Conservation (phyloP, 2,888 invertebrate genomes). For the Macrophya annulata region DNA sequence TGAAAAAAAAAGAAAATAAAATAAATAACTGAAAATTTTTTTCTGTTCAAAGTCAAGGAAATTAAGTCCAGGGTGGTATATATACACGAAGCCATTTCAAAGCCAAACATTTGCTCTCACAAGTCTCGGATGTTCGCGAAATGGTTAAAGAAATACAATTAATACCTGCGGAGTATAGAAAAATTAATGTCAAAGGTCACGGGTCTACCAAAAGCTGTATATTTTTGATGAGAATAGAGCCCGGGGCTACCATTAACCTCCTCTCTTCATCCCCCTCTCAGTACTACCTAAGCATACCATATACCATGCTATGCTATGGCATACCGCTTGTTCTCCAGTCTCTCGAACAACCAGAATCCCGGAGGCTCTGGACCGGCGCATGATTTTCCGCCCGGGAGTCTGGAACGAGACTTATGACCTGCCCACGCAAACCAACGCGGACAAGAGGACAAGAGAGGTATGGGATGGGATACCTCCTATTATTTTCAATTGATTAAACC, state of each 20-base stretch:
- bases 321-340: conserved; percentile 26
- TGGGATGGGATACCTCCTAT: not conserved
- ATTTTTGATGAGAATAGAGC: conserved; percentile 38
- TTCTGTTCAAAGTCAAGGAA: not conserved
- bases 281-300: not conserved
- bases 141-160: conserved; percentile 21
- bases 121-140: not conserved
- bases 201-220: not conserved
- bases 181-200: conserved; percentile 17
- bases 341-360: conserved; percentile 6
- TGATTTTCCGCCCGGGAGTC: conserved; percentile 15
- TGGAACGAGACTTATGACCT: conserved; percentile 28
- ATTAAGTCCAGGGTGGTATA: not conserved
- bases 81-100: conserved; percentile 7
- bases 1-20: not conserved
- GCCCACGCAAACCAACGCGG: not conserved
- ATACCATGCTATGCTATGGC: too few species aligned
- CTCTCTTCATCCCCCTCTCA: conserved; percentile 36
- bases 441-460: not conserved
- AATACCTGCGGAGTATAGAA: conserved; percentile 6
- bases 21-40: too few species aligned
- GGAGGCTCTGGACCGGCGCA: conserved; percentile 17
- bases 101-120: conserved; percentile 24
- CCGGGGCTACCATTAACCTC: conserved; percentile 24
- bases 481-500: conserved; percentile 44